These are phyloP conservation scores for Cyprinus carpio DNA, from an alignment of 2,113 vertebrate genomes.

Conservation along the genomic window DNA sequence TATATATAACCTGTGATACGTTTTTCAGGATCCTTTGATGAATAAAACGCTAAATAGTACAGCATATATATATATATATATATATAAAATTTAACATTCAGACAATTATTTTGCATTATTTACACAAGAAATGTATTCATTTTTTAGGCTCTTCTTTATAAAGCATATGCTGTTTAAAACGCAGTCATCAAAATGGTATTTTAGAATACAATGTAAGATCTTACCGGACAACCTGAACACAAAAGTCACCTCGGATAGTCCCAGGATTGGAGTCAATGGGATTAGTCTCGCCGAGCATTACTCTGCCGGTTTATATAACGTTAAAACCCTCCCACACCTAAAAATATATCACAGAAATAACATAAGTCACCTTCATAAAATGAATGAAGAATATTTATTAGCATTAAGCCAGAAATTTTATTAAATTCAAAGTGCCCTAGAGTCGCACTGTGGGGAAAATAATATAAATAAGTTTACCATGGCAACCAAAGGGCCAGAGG, in stretches of 20 bases:
- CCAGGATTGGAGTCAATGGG: slow-evolving; percentile 91
- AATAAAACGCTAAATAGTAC: no score
- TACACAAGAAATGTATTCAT: background rate
- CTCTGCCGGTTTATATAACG: slow-evolving; percentile 86
- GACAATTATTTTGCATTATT: background rate
- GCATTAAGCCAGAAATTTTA: background rate
- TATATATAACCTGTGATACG: no score
- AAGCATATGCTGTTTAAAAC: background rate
- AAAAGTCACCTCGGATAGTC: slow-evolving; percentile 95
- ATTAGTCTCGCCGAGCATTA: slow-evolving; percentile 95
- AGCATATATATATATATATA: no score
- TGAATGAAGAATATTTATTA: background rate
- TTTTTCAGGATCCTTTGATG: no score
- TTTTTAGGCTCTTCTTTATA: background rate
- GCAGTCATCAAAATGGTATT: background rate
- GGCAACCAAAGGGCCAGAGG: slow-evolving; percentile 86
- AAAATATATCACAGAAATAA: background rate
- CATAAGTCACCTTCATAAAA: background rate
- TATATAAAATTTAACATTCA: no score
- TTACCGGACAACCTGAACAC: slow-evolving; percentile 91
- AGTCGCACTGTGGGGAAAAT: background rate
- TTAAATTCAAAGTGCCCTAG: slow-evolving; percentile 8
- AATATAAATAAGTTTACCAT: slow-evolving; percentile 78
- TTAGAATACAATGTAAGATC: slow-evolving; percentile 30
- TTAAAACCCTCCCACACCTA: slow-evolving; percentile 96